phyloP scores from a whole-genome alignment of 2,888 invertebrate genomes.

The Thecocarcelia acutangulata region DNA sequence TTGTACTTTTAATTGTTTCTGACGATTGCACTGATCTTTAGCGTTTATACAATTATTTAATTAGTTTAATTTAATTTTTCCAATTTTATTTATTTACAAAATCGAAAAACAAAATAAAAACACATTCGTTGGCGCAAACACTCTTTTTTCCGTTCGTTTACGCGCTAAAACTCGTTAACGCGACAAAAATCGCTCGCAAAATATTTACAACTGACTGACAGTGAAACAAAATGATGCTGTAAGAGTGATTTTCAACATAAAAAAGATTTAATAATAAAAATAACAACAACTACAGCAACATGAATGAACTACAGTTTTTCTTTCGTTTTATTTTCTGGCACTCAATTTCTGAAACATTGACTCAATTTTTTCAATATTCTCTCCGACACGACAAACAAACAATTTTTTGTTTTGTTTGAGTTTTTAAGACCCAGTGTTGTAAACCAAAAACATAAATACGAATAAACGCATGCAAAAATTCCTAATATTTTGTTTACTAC shows the following conservation, averaged over 20 bases:
- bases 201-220: constrained; percentile 75
- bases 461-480: too few species aligned
- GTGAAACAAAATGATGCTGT: constrained; percentile 63
- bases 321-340: constrained; percentile 26
- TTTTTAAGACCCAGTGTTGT: constrained; percentile 21
- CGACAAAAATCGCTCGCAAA: constrained; percentile 77
- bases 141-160: constrained; percentile 43
- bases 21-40: constrained; percentile 16
- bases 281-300: constrained; percentile 23
- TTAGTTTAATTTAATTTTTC: constrained; percentile 38
- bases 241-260: constrained; percentile 50
- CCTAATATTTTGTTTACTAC: too few species aligned
- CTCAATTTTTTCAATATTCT: constrained; percentile 41
- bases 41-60: constrained; percentile 23
- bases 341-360: constrained; percentile 50
- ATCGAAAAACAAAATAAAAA: constrained; percentile 33
- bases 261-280: constrained; percentile 43
- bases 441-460: not conserved
- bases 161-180: constrained; percentile 60
- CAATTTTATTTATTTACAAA: constrained; percentile 8
- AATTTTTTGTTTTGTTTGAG: constrained; percentile 9
- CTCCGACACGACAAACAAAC: not conserved
- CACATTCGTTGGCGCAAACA: constrained; percentile 25
- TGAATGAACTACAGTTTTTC: constrained; percentile 38
- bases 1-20: constrained; percentile 46